A percentile compares a stretch with the other conserved stretches of the same genome.
Conservation (phyloP, 2,888 invertebrate species). For the Apamea monoglypha region DNA sequence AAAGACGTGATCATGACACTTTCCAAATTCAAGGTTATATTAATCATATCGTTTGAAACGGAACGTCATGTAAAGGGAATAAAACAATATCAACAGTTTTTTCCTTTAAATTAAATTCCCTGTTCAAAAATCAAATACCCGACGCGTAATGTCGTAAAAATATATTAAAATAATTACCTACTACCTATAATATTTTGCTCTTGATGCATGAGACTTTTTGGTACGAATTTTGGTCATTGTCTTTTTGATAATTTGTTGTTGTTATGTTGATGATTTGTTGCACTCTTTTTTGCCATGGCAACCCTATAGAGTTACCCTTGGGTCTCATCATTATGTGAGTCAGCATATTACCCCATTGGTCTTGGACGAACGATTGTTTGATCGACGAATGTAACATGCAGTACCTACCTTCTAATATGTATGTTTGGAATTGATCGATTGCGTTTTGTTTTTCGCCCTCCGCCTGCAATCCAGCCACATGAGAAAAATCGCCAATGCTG, state of each 20-base stretch:
- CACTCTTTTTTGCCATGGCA: conserved; percentile 22
- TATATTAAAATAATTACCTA: no score
- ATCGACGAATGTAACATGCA: conserved; percentile 1
- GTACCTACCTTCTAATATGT: background rate
- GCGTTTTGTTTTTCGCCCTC: background rate
- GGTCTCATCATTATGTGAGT: conserved; percentile 1
- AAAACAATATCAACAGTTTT: no score
- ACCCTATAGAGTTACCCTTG: conserved; percentile 16
- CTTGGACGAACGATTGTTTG: conserved; percentile 4
- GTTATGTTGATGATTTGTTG: background rate
- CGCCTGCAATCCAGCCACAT: background rate
- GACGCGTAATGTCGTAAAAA: no score
- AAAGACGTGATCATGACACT: no score
- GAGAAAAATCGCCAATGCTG: background rate
- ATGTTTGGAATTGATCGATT: background rate
- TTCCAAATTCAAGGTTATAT: no score
- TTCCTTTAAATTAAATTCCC: no score
- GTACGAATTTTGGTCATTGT: no score
- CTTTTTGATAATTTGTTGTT: background rate
- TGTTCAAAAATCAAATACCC: no score
- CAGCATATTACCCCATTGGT: conserved; percentile 8
- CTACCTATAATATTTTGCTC: no score
- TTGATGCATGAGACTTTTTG: no score
- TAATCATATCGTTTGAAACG: no score
- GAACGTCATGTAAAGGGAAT: no score